Base-by-base conservation (phyloP, 2,888 invertebrate species). In the Alcis repandata region DNA sequence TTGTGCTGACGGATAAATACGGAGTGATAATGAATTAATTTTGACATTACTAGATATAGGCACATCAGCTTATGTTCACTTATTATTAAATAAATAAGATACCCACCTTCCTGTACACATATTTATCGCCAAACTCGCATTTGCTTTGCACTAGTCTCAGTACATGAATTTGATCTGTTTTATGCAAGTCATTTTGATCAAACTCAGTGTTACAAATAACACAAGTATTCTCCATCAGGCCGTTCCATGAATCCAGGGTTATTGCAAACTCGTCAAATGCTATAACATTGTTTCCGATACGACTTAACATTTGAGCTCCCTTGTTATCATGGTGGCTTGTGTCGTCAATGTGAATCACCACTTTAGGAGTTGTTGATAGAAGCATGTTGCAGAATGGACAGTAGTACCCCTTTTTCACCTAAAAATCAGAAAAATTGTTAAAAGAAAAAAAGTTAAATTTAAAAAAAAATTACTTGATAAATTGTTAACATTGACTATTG, bases 181-280 rank as follows among this genome's bases (percentile, higher is more conserved):
- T 78, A 41, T 89, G 88, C 1, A 72, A 61, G 0, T 73, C 67
- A 38, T 73, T 74, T 57, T 82, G 67, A 1, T 77, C 75, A 67
- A 83, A 82, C 45, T 88, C 86, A 0, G 57, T 52, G 38, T 85
- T 81, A 62, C 88, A 89, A n/a, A 88, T 54, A 0, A 74, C 66
- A 59, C 88, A 89, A 0, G 79, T 83, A 20, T 80, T 72, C 0
- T 79, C 84, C 27, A 76, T 71, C 0, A 88, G 61, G 0, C 88
- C 85, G 49, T 87, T 79, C 88, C 88, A 89, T 0, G 84, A 73
- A 11, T 71, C 74, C 0, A 83, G 79, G 2, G 63, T 57, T 15
- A 88, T 82, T 0, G 71, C 15, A 4, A 69, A 63, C 11, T 61
- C 45, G 1, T 68, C 62, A 11, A 60, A 70, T 0, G 62, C 67